Evolutionary conservation across 2,888 invertebrate genomes (phyloP), one percentile per base, ranked within the genome.

Genomic region (Tetranychus truncatus): DNA sequence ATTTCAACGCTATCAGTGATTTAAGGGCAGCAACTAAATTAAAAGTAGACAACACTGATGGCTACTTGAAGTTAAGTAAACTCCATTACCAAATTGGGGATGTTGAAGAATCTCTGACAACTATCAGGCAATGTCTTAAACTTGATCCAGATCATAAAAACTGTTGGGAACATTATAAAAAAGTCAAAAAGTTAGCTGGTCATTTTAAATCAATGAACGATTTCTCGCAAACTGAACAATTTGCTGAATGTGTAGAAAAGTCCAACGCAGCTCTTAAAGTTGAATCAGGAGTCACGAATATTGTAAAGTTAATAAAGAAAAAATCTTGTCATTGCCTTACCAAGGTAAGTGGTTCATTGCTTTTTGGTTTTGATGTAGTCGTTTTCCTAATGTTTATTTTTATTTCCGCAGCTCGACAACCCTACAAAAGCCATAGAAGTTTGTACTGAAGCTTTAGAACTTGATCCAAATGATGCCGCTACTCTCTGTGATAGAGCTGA

Each of bases 41-140:
- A 76, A 88, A 90, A 77, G 88, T 91, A 79, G 99, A 99, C 84
- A 93, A 94, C 81, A 95, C 95, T 0, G 88, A 87, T 76, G 95
- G 93, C 0, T 91, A 87, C 83, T 87, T 87, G 80, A 89, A 91
- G 78, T 86, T 97, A n/a, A 88, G 95, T 72, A 85, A 87, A 75
- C 84, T 97, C 77, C 87, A 94, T 74, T 99, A 99, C 84, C 87
- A 88, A 79, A 86, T 94, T 75, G 99, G 97, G 4, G 92, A 96
- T 80, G 91, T 93, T 72, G 89, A 90, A 24, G 94, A 94, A 80
- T 88, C 95, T 0, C 85, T 99, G 66, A 91, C 88, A 84, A 93
- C 96, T 84, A 89, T 99, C 78, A 88, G 99, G 24, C 96, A 99
- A 83, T 99, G 99, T 83, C 86, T 99, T 21, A 95, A 92, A 82